Evolutionary conservation across 2,888 invertebrate genomes (phyloP).

Genomic region (Drosophila affinis): DNA sequence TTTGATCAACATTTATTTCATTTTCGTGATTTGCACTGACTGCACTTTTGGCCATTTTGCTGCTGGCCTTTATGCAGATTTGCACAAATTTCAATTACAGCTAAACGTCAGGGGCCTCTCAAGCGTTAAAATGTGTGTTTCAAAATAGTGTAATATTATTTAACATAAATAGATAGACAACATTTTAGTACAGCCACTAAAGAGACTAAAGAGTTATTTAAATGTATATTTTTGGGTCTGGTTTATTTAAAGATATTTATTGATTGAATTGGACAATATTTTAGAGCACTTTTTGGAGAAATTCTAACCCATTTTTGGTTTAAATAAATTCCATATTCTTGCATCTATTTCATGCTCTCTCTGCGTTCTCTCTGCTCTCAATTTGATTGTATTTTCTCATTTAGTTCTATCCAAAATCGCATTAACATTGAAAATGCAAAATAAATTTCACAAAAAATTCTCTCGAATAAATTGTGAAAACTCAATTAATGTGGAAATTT

Average conservation of each 20-base stretch:
- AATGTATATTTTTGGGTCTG: too few relatives aligned
- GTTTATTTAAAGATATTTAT: too few relatives aligned
- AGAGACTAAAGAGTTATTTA: too few relatives aligned
- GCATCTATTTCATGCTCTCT: background rate
- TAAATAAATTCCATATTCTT: background rate
- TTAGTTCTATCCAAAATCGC: background rate
- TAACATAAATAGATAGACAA: background rate
- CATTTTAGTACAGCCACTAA: too few relatives aligned
- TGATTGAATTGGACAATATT: too few relatives aligned
- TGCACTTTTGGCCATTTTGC: slow-evolving; percentile 31
- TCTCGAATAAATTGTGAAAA: background rate
- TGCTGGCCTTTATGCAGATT: slow-evolving; percentile 34
- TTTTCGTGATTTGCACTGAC: slow-evolving; percentile 22
- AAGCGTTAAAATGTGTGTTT: slow-evolving; percentile 55
- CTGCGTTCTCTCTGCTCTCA: too few relatives aligned
- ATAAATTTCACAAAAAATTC: too few relatives aligned
- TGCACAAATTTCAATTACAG: slow-evolving; percentile 49
- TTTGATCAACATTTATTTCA: slow-evolving; percentile 52
- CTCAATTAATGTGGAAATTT: background rate
- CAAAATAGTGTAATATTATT: slow-evolving; percentile 50
- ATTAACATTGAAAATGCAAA: background rate
- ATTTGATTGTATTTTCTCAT: background rate
- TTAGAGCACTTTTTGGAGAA: too few relatives aligned
- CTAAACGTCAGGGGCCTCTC: slow-evolving; percentile 7
- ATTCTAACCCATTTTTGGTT: too few relatives aligned